These are phyloP conservation scores for Cephus pulcher DNA, from an alignment of 2,888 invertebrate species.

Conservation along the genomic window DNA sequence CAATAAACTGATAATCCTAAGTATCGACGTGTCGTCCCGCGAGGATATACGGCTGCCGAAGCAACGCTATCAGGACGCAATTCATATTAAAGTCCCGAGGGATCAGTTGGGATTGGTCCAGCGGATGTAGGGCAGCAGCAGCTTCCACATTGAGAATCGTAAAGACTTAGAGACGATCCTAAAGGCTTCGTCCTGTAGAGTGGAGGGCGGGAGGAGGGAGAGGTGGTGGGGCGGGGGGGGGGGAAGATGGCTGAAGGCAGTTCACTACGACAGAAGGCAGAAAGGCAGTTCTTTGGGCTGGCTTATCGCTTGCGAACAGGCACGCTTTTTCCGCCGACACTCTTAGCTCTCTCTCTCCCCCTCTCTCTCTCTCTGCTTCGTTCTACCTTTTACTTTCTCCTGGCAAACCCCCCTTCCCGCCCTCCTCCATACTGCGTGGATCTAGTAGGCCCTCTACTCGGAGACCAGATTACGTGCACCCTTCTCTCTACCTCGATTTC, in stretches of 20 bases:
- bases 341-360: conserved; percentile 14
- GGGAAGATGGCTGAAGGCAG: conserved; percentile 40
- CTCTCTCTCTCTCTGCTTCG: conserved; percentile 23
- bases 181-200: neutral
- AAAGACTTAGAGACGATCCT: conserved; percentile 38
- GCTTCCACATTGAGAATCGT: conserved; percentile 49
- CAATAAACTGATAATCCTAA: conserved; percentile 46
- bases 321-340: conserved; percentile 36
- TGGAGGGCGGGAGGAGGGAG: no score
- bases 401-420: conserved; percentile 17
- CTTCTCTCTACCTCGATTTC: conserved; percentile 7
- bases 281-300: conserved; percentile 54
- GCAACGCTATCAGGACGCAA: conserved; percentile 34
- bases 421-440: conserved; percentile 24
- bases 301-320: conserved; percentile 60
- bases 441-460: conserved; percentile 20
- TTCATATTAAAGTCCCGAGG: conserved; percentile 57
- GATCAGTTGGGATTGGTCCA: conserved; percentile 50
- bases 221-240: neutral
- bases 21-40: conserved; percentile 41
- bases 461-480: conserved; percentile 20
- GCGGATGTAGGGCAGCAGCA: conserved; percentile 48
- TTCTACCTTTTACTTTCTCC: conserved; percentile 19
- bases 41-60: conserved; percentile 40
- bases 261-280: conserved; percentile 39